Percentiles rank a stretch among this genome's conserved stretches.
These are phyloP conservation scores for Rafetus swinhoei DNA, from an alignment of 2,113 vertebrate genomes.

Conservation along the genomic window DNA sequence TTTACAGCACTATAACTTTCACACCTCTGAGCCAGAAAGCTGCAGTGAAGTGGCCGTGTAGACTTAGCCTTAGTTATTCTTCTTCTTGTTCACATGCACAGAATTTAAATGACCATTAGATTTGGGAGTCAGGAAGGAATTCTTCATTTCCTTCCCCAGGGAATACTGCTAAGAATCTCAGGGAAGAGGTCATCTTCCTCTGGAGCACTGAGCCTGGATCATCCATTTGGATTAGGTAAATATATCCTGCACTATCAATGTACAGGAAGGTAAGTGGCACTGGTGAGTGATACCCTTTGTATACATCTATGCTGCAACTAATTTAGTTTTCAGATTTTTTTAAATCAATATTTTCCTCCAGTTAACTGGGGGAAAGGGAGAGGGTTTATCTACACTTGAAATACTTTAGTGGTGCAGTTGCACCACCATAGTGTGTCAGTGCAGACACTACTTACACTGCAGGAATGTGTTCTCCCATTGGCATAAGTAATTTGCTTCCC, in stretches of 20 bases:
- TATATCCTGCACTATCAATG: not conserved
- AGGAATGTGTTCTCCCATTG: no score
- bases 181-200: not conserved
- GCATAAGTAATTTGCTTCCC: not conserved
- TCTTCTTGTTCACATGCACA: not conserved
- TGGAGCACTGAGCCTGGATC: not conserved
- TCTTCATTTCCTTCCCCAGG: not conserved
- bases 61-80: not conserved
- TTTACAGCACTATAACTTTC: no score
- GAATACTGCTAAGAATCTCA: not conserved
- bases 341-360: not conserved
- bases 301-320: not conserved
- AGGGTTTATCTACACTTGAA: no score
- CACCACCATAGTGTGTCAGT: no score
- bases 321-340: constrained; percentile 3
- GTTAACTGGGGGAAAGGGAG: not conserved
- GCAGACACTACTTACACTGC: no score
- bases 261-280: not conserved
- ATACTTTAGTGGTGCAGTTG: no score
- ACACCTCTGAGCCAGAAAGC: no score
- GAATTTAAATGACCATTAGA: not conserved
- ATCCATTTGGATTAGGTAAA: not conserved
- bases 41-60: no score
- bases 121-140: not conserved
- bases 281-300: not conserved